phyloP scores from a whole-genome alignment of 2,888 invertebrate species.

The Drosophila planitibia region DNA sequence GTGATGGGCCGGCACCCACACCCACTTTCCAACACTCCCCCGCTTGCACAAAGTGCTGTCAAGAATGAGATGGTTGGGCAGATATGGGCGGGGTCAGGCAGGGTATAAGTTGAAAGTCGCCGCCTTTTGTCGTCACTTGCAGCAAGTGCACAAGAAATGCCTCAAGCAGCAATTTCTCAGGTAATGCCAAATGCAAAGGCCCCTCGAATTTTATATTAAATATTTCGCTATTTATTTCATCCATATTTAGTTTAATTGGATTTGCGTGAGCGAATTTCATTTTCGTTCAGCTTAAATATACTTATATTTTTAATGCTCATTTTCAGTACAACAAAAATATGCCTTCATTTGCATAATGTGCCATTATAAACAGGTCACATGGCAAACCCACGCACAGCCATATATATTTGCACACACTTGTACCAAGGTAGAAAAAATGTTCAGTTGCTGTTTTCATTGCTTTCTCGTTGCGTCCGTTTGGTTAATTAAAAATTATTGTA shows the following conservation, averaged over 20 bases:
- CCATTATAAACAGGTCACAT: constrained; percentile 64
- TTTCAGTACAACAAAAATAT: constrained; percentile 9
- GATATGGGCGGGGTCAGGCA: background rate
- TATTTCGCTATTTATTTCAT: constrained; percentile 35
- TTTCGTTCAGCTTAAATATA: constrained; percentile 26
- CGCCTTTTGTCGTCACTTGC: constrained; percentile 50
- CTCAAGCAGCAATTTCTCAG: constrained; percentile 38
- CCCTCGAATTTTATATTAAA: constrained; percentile 54
- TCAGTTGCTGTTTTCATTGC: constrained; percentile 15
- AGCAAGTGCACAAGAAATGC: constrained; percentile 33
- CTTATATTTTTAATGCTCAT: constrained; percentile 3
- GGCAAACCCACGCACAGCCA: background rate
- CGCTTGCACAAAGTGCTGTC: constrained; percentile 33
- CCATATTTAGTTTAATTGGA: constrained; percentile 66
- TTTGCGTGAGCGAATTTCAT: constrained; percentile 39
- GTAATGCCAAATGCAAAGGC: constrained; percentile 43
- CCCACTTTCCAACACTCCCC: background rate
- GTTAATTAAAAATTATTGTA: constrained; percentile 80
- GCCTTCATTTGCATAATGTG: constrained; percentile 70
- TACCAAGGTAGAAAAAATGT: constrained; percentile 14
- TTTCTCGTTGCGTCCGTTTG: constrained; percentile 41
- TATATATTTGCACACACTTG: constrained; percentile 4
- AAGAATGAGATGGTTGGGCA: background rate
- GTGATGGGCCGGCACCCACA: constrained; percentile 56
- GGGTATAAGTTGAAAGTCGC: constrained; percentile 30